These are phyloP conservation scores for Silurus asotus DNA, from an alignment of 2,113 vertebrate genomes.

Conservation along the genomic window DNA sequence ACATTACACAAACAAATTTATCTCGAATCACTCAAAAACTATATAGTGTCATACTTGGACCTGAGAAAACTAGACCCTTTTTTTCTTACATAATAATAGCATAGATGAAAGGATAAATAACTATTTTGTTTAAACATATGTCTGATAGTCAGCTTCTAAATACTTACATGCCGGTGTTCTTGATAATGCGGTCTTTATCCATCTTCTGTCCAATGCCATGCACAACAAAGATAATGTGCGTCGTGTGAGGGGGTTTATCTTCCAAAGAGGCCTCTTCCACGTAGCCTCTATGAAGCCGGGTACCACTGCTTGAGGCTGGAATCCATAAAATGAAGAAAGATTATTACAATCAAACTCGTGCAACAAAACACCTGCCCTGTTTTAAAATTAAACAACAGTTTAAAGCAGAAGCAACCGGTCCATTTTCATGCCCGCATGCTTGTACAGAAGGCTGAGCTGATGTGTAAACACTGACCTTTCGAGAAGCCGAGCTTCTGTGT, in stretches of 20 bases:
- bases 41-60: not conserved
- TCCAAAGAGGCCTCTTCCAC: slow-evolving; percentile 95
- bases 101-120: not conserved
- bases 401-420: not conserved
- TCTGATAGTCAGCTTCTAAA: not conserved
- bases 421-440: not conserved
- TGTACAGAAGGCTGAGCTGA: not conserved
- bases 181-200: slow-evolving; percentile 98
- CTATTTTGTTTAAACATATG: not conserved
- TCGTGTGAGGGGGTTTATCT: slow-evolving; percentile 91
- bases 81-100: not conserved
- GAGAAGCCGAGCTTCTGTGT: slow-evolving; percentile 96
- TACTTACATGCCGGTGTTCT: slow-evolving; percentile 97
- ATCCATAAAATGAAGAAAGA: slow-evolving; percentile 2
- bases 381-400: not conserved
- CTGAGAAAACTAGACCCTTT: not conserved
- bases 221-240: slow-evolving; percentile 97
- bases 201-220: slow-evolving; percentile 99
- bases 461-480: slow-evolving; percentile 80
- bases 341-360: not conserved
- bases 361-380: not conserved
- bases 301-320: slow-evolving; percentile 96
- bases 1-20: not conserved
- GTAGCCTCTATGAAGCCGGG: slow-evolving; percentile 91
- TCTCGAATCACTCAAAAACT: not conserved